Evolutionary conservation across 1,140 invertebrate species (phyloP), one percentile per base, ranked within the genome.

Genomic region (Heliothis virescens): DNA sequence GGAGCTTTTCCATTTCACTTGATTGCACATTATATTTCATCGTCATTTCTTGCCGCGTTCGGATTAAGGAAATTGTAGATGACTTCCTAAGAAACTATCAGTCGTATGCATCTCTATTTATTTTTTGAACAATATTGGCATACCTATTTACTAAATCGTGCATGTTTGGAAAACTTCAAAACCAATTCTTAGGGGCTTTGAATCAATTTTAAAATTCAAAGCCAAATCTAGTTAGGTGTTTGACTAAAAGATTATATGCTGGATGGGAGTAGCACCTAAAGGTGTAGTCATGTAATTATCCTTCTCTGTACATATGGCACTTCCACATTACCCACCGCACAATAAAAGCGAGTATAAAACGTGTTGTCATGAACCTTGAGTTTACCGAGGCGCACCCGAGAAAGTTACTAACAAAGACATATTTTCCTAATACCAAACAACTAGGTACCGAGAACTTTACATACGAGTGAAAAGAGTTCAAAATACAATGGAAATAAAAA

Each of bases 21-120:
- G 83, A 92, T 88, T 87, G 86, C 87, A 89, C 85, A 90, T 88
- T 87, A 88, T 88, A 88, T 87, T 86, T 87, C 86, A 89, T 83
- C 77, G 81, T 60, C 79, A 73, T 82, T 76, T 83, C 84, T 77
- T 77, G 63, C 82, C 78, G 78, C 78, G 60, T 81, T 82, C 80
- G 73, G 65, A 80, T 79, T 80, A 75, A 62, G 75, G 55, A 79
- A 81, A 79, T 79, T 57, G 59, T 72, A 34, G 50, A 3, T 26
- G 10, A 67, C n/a, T 48, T 18, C 34, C 34, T 41, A 41, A 9
- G 34, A 5, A 41, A 41, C 34, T 41, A 41, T 41, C 34, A 41
- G 3, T 41, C 9, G 5, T 41, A 41, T 41, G 34, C 34, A 41
- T 41, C 34, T 9, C 5, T 9, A 41, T 41, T 41, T 41, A 41